These are phyloP conservation scores for Frieseomelitta varia DNA, from an alignment of 1,140 invertebrate genomes.

Conservation along the genomic window DNA sequence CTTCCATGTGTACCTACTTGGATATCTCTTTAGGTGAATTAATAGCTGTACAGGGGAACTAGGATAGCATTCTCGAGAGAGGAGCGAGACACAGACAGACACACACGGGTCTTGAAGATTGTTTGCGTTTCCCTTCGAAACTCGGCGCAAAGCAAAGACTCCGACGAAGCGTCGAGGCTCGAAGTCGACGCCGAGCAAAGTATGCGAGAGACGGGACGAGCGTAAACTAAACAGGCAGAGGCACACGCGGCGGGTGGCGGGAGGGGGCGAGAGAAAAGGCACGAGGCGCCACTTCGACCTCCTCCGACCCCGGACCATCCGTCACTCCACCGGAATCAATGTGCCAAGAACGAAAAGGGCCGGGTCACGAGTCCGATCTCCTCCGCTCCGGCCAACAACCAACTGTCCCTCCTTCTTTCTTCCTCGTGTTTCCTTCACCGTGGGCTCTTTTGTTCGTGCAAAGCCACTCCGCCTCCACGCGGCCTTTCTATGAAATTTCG, in stretches of 20 bases:
- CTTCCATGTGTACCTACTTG: too few relatives aligned
- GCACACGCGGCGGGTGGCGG: background rate
- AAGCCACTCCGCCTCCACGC: constrained; percentile 5
- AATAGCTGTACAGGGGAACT: background rate
- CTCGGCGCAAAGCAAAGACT: constrained; percentile 36
- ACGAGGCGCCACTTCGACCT: constrained; percentile 69
- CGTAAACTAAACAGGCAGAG: constrained; percentile 60
- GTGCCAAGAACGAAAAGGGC: constrained; percentile 67
- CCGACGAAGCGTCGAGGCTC: constrained; percentile 17
- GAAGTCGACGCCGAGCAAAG: background rate
- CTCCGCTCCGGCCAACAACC: constrained; percentile 40
- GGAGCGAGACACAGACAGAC: too few relatives aligned
- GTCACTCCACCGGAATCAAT: constrained; percentile 70
- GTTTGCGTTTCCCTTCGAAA: constrained; percentile 62
- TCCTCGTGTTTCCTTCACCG: background rate
- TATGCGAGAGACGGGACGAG: constrained; percentile 49
- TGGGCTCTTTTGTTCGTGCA: constrained; percentile 51
- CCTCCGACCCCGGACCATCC: constrained; percentile 66
- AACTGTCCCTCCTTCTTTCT: constrained; percentile 40
- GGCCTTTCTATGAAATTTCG: too few relatives aligned
- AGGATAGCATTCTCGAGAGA: constrained; percentile 56
- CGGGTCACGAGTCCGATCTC: constrained; percentile 69
- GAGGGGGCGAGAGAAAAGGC: constrained; percentile 1
- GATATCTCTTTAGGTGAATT: too few relatives aligned
- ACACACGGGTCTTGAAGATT: constrained; percentile 35